These are phyloP conservation scores for Gobius niger DNA, from an alignment of 2,113 vertebrate genomes.

Conservation along the genomic window DNA sequence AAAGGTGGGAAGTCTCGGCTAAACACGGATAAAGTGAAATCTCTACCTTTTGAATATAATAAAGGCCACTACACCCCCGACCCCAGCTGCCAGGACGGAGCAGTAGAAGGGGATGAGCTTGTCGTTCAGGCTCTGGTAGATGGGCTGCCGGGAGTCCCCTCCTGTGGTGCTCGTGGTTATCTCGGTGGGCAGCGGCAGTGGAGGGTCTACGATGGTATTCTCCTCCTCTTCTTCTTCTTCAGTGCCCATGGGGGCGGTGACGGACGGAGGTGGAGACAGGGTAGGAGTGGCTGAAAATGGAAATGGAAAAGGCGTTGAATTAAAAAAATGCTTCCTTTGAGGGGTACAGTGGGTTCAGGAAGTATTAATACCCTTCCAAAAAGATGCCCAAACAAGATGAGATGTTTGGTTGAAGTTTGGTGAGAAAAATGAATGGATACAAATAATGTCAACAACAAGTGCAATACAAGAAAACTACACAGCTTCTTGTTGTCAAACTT, in stretches of 20 bases:
- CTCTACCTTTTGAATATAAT: conserved; percentile 92
- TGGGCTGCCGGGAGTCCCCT: conserved; percentile 74
- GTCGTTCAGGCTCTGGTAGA: conserved; percentile 77
- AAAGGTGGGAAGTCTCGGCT: neutral
- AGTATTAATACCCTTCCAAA: too few species aligned
- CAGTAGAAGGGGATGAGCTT: conserved; percentile 96
- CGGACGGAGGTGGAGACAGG: neutral
- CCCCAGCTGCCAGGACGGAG: conserved; percentile 92
- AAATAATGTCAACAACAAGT: neutral
- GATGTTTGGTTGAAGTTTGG: neutral
- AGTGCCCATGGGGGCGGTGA: neutral
- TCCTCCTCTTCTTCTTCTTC: neutral
- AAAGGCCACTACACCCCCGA: conserved; percentile 92
- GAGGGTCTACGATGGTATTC: neutral
- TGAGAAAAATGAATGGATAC: neutral
- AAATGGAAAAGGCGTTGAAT: neutral
- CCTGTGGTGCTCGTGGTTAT: conserved; percentile 74
- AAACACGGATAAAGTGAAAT: neutral
- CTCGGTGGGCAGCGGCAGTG: conserved; percentile 41
- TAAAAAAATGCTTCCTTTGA: too few species aligned
- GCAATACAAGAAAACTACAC: neutral
- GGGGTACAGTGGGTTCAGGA: too few species aligned
- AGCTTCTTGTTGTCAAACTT: neutral
- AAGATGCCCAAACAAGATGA: neutral
- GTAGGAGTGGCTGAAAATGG: conserved; percentile 26